Evolutionary conservation across 2,888 invertebrate species (phyloP), one percentile per base, ranked within the genome.

Genomic region (Caenorhabditis plicata): DNA sequence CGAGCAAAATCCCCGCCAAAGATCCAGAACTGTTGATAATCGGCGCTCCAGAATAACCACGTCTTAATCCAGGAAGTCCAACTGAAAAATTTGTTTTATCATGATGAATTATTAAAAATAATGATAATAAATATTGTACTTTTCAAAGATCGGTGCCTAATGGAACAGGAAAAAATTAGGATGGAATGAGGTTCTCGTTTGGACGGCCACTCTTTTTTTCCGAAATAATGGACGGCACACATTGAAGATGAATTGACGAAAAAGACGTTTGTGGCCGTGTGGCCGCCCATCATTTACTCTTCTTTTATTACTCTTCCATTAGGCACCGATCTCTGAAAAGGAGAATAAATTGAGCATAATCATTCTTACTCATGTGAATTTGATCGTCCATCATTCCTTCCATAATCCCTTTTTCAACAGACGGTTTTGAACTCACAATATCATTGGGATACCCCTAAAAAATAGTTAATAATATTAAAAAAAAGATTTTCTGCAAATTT

Each of bases 31-130:
- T 32, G 20, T 32, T 45, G 32, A 45, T 17, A 33, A 45, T 19
- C 9, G 45, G 45, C 17, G 33, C 45, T 45, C 45, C 45, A 45
- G 45, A 45, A 32, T 45, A 45, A 33, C 45, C 45, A 33, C 33
- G 32, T 32, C 20, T 33, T 4, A 32, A 45, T 45, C 19, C 45
- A 32, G 45, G 45, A 32, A 32, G 8, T 32, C 45, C 45, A 19
- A 33, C 45, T 45, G 33, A 32, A 45, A 32, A 45, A 45, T 45
- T 41, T 8, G 23, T 41, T 45, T 33, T 45, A 45, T 45, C 33
- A 33, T 45, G 19, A 32, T 44, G 29, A 44, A 31, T 31, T 44
- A 44, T 44, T 31, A 44, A 31, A 44, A 44, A 31, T 44, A 44
- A 33, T 31, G 44, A 44, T 44, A 44, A 31, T 44, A 31, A 44